These are phyloP conservation scores for Pipistrellus kuhlii DNA, from an alignment of 2,797 vertebrate species.

Conservation along the genomic window DNA sequence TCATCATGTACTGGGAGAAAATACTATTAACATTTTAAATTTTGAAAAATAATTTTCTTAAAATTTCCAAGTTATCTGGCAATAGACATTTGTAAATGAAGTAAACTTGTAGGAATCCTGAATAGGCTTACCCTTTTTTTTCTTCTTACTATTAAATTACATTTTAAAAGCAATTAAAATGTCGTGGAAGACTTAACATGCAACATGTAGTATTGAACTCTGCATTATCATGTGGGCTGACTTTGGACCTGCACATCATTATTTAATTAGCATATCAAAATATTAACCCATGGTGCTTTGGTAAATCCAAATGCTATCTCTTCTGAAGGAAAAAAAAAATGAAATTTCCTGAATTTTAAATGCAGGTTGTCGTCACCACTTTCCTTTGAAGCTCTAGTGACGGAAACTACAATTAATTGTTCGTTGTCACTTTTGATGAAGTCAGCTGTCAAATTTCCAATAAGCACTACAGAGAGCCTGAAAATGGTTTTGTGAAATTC, in stretches of 20 bases:
- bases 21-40: neutral
- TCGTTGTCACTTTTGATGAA: constrained; percentile 70
- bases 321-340: constrained; percentile 10
- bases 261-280: neutral
- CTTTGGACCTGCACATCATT: neutral
- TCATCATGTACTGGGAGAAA: neutral
- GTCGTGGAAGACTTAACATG: neutral
- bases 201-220: neutral
- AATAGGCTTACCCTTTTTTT: neutral
- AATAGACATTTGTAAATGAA: neutral
- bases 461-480: neutral
- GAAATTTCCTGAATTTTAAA: constrained; percentile 57
- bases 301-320: constrained; percentile 25
- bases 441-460: constrained; percentile 48
- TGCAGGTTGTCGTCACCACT: constrained; percentile 39
- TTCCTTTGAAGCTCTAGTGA: constrained; percentile 52
- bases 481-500: constrained; percentile 46
- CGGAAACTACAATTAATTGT: constrained; percentile 64
- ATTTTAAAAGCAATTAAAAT: neutral
- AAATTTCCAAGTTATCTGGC: neutral
- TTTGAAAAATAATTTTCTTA: neutral
- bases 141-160: neutral
- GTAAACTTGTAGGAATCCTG: neutral
- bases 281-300: constrained; percentile 32
- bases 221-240: neutral